Conservation (phyloP, 2,888 invertebrate genomes). For the Arenicola marina region DNA sequence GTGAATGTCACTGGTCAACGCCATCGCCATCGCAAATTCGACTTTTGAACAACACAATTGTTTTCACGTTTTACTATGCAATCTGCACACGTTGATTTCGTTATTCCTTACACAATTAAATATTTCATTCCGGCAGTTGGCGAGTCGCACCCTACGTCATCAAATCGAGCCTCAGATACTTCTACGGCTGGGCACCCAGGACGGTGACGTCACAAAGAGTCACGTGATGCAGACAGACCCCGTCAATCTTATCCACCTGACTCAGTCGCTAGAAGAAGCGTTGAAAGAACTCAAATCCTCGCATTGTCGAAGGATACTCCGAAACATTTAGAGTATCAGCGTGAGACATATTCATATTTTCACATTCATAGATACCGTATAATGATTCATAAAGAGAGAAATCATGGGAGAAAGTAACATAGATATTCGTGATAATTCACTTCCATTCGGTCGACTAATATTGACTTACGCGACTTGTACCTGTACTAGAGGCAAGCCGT, state of each 20-base stretch:
- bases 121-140: slow-evolving; percentile 41
- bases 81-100: background rate
- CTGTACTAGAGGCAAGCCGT: too few species aligned
- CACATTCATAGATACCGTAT: background rate
- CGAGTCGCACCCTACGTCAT: slow-evolving; percentile 49
- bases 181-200: slow-evolving; percentile 50
- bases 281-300: slow-evolving; percentile 69
- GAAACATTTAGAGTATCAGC: slow-evolving; percentile 46
- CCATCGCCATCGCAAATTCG: too few species aligned
- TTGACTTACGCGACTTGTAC: too few species aligned
- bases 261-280: slow-evolving; percentile 70
- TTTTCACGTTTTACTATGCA: too few species aligned
- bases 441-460: too few species aligned
- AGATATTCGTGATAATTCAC: too few species aligned
- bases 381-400: too few species aligned
- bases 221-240: slow-evolving; percentile 66
- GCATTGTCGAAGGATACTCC: slow-evolving; percentile 60
- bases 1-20: too few species aligned
- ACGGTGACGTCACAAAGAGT: slow-evolving; percentile 38
- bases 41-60: too few species aligned
- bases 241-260: slow-evolving; percentile 69
- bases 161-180: slow-evolving; percentile 49
- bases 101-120: background rate
- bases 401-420: too few species aligned
- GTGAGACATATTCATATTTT: background rate